Evolutionary conservation across 2,797 vertebrate genomes (phyloP).

Genomic region (Mionectes olivaceus): DNA sequence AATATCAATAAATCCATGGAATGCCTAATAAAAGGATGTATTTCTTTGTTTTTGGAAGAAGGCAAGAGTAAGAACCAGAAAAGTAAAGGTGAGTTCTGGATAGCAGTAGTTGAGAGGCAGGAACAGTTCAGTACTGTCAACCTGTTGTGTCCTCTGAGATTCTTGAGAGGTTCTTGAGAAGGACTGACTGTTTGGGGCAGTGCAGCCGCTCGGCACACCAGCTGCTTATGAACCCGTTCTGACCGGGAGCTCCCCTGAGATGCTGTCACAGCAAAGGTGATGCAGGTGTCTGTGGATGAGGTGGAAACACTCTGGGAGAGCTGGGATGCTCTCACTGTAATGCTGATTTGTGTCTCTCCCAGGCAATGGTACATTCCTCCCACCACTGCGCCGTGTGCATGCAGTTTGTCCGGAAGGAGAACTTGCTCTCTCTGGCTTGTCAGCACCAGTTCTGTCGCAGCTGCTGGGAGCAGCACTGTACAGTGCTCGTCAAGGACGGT

Average conservation of each 20-base stretch:
- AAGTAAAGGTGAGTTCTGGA: background rate
- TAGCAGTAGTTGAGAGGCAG: background rate
- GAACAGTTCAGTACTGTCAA: background rate
- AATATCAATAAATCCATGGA: background rate
- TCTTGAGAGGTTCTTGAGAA: background rate
- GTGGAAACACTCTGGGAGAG: background rate
- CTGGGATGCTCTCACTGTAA: background rate
- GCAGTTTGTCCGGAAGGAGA: conserved; percentile 95
- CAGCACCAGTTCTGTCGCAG: conserved; percentile 98
- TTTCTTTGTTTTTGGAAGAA: background rate
- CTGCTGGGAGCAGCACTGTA: conserved; percentile 99
- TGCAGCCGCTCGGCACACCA: background rate
- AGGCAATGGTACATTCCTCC: conserved; percentile 86
- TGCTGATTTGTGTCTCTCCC: conserved; percentile 20
- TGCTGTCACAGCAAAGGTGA: background rate
- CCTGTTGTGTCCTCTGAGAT: background rate
- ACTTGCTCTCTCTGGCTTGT: conserved; percentile 92
- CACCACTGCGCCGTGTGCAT: conserved; percentile 98
- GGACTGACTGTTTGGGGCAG: background rate
- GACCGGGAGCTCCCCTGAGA: background rate
- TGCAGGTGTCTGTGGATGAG: background rate
- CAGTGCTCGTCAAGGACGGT: conserved; percentile 96
- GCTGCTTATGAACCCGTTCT: background rate
- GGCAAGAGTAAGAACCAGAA: background rate
- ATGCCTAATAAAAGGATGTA: background rate